phyloP scores from a whole-genome alignment of 1,140 invertebrate species.

The Zaprionus lachaisei region DNA sequence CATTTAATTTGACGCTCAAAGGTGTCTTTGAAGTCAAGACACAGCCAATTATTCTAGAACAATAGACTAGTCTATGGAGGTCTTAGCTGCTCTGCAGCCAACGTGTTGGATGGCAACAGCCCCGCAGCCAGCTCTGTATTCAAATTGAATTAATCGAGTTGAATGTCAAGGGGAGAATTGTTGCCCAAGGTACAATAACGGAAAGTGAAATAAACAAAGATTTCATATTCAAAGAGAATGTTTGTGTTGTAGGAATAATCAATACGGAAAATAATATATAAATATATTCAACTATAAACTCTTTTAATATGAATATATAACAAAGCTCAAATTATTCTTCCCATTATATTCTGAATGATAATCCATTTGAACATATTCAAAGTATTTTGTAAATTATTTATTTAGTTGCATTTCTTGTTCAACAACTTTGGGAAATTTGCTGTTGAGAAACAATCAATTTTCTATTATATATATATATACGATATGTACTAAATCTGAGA shows the following conservation, averaged over 20 bases:
- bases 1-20: background rate
- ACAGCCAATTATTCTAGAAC: background rate
- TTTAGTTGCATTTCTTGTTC: too few species aligned
- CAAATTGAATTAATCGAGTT: slow-evolving; percentile 4
- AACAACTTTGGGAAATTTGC: too few species aligned
- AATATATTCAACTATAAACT: too few species aligned
- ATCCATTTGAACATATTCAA: too few species aligned
- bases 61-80: background rate
- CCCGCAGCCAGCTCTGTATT: background rate
- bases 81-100: background rate
- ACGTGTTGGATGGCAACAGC: background rate
- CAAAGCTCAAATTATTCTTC: too few species aligned
- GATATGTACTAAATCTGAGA: background rate
- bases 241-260: background rate
- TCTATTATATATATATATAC: too few species aligned
- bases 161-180: background rate
- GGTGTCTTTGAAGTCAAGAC: background rate
- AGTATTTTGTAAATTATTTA: too few species aligned
- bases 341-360: too few species aligned
- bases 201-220: background rate
- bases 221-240: background rate
- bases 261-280: too few species aligned
- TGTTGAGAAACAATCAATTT: too few species aligned
- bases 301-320: too few species aligned
- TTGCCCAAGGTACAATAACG: background rate